Percentiles rank a stretch among this genome's conserved stretches.
phyloP scores from a whole-genome alignment of 2,113 vertebrate species.

The Epinephelus fuscoguttatus region DNA sequence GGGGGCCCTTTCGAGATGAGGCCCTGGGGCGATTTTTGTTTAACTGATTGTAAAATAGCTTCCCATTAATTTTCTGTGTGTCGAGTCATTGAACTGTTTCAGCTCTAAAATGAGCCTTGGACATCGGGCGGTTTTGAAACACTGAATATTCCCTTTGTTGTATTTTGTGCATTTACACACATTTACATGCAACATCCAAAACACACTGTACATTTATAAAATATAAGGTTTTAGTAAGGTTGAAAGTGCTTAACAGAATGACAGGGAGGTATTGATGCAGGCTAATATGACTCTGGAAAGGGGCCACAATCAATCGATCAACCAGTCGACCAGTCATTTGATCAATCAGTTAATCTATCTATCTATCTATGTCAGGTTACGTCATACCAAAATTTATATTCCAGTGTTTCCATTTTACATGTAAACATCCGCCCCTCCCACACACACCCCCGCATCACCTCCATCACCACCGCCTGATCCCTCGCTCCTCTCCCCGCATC shows the following conservation, averaged over 20 bases:
- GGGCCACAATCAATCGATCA: background rate
- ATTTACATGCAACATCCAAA: background rate
- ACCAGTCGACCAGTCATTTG: background rate
- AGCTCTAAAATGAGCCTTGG: too few relatives aligned
- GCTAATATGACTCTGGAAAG: too few relatives aligned
- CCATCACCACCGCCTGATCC: background rate
- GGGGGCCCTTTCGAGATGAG: too few relatives aligned
- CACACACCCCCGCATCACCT: constrained; percentile 38
- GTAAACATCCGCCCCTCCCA: constrained; percentile 49
- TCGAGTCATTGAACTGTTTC: too few relatives aligned
- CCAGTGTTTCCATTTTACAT: constrained; percentile 27
- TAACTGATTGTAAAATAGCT: background rate
- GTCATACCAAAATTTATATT: background rate
- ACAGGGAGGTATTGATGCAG: background rate
- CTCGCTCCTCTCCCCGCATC: constrained; percentile 21
- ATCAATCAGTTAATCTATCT: background rate
- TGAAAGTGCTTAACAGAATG: background rate
- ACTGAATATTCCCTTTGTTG: too few relatives aligned
- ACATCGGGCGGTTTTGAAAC: background rate
- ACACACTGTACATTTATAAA: background rate
- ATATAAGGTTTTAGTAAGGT: background rate
- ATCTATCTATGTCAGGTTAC: background rate
- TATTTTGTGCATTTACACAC: too few relatives aligned
- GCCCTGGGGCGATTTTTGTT: background rate
- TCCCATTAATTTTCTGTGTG: background rate